These are phyloP conservation scores for Sylvilagus bachmani DNA, from an alignment of 2,113 vertebrate genomes.

Conservation along the genomic window DNA sequence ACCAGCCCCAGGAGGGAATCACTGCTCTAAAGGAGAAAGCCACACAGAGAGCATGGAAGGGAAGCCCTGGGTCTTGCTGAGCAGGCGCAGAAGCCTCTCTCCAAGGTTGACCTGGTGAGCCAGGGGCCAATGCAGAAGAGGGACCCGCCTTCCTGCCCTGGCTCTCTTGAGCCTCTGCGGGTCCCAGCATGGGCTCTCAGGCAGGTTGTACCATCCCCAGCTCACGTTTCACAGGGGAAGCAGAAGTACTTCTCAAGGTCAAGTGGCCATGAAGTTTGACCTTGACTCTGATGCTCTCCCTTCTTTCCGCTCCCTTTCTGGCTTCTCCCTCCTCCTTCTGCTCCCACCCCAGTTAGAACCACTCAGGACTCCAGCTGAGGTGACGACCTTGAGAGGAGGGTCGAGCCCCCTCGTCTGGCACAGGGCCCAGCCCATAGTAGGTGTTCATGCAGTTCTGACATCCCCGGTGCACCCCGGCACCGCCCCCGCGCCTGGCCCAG, in stretches of 20 bases:
- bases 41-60: rapidly evolving
- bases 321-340: too few species aligned
- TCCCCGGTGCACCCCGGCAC: not conserved
- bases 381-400: conserved; percentile 44
- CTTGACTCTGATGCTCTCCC: conserved; percentile 30
- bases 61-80: not conserved
- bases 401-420: not conserved
- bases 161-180: not conserved
- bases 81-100: not conserved
- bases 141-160: rapidly evolving
- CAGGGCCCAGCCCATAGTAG: conserved; percentile 65
- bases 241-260: conserved; percentile 55
- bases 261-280: not conserved
- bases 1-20: not conserved
- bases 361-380: not conserved
- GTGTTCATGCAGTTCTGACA: not conserved
- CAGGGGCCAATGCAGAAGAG: not conserved
- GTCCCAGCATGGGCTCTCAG: not conserved
- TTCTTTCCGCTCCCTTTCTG: not conserved
- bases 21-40: not conserved
- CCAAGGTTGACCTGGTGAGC: not conserved
- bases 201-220: too few species aligned
- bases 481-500: not conserved
- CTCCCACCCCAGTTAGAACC: too few species aligned
- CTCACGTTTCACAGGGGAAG: not conserved